A percentile compares a stretch with the other conserved stretches of the same genome.
These are phyloP conservation scores for Clavelina lepadiformis DNA, from an alignment of 23 tunicate species.

Conservation along the genomic window DNA sequence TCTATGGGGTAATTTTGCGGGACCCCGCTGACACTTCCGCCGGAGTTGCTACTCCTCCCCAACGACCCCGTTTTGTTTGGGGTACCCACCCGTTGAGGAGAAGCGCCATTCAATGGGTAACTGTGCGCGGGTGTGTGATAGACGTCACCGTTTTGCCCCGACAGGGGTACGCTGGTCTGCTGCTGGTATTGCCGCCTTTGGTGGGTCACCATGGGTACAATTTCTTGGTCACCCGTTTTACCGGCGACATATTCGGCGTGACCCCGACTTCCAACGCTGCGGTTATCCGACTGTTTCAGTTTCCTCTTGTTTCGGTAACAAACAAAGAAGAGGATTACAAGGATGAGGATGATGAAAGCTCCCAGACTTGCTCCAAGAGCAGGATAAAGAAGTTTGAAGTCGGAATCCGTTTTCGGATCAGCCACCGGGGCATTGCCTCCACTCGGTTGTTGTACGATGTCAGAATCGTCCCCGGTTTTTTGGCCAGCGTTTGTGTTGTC, in stretches of 20 bases:
- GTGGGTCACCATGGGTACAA: slow-evolving; percentile 17
- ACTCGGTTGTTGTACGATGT: no score
- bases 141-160: slow-evolving; percentile 17
- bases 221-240: slow-evolving; percentile 4
- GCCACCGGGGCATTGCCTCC: no score
- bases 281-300: background rate
- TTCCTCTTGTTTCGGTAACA: background rate
- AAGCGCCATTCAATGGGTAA: background rate
- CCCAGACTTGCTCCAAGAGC: no score
- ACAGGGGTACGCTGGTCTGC: background rate
- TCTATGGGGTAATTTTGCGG: slow-evolving; percentile 20
- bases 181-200: background rate
- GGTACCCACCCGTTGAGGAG: slow-evolving; percentile 26
- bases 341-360: no score
- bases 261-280: background rate
- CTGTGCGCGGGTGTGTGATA: background rate
- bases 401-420: no score
- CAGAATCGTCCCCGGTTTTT: no score
- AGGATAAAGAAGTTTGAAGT: no score
- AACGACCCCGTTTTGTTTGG: slow-evolving; percentile 53
- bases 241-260: background rate
- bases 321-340: background rate
- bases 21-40: slow-evolving; percentile 44
- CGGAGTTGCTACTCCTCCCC: slow-evolving; percentile 61
- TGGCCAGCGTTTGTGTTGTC: no score